These are phyloP conservation scores for Scaptomyza parva DNA, from an alignment of 2,888 invertebrate genomes.

Conservation along the genomic window DNA sequence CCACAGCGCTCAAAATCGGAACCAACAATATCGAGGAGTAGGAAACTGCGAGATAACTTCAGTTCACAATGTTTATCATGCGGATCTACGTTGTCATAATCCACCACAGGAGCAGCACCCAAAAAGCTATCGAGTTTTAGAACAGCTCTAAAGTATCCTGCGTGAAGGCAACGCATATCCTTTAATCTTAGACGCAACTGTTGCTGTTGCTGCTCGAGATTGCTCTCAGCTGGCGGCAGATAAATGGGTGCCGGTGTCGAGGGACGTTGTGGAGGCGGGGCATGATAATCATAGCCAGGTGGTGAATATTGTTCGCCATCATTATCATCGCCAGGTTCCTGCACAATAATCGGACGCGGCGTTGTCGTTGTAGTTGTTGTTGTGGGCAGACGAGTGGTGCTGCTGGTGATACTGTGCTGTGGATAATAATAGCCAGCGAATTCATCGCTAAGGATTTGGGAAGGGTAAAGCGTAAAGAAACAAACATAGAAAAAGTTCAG, in stretches of 20 bases:
- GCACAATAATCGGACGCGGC: constrained; percentile 72
- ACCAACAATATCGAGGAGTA: constrained; percentile 85
- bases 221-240: constrained; percentile 49
- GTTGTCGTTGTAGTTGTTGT: constrained; percentile 52
- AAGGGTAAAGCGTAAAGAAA: neutral
- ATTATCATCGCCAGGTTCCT: constrained; percentile 63
- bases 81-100: constrained; percentile 73
- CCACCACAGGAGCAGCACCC: constrained; percentile 83
- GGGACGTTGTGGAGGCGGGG: constrained; percentile 51
- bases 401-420: constrained; percentile 46
- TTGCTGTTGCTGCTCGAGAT: constrained; percentile 19
- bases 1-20: constrained; percentile 86
- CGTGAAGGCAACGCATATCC: constrained; percentile 83
- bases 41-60: constrained; percentile 79
- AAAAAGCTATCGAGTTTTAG: constrained; percentile 84
- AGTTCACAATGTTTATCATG: constrained; percentile 78
- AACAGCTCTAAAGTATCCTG: constrained; percentile 83
- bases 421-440: constrained; percentile 71
- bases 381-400: constrained; percentile 36
- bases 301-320: constrained; percentile 34
- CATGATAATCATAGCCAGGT: constrained; percentile 78
- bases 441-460: constrained; percentile 45
- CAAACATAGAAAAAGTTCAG: too few relatives aligned
- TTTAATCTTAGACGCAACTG: constrained; percentile 79
- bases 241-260: constrained; percentile 77